Percentiles rank a stretch among this genome's conserved stretches.
These are phyloP conservation scores for Noctuana brunneofusca DNA, from an alignment of 2,888 invertebrate genomes.

Conservation along the genomic window DNA sequence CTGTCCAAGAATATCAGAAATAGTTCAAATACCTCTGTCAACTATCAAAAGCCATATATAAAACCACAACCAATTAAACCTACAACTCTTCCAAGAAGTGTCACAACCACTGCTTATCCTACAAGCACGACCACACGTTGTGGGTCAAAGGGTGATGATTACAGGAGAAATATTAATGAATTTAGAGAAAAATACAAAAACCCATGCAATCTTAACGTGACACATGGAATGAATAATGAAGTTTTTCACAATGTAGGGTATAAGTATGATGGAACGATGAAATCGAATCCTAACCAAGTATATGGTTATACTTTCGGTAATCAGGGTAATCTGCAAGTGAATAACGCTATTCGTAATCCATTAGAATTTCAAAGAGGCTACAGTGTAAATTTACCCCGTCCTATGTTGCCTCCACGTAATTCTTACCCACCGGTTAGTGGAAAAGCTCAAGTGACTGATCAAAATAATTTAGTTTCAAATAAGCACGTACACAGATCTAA, in stretches of 20 bases:
- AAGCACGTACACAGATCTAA: constrained; percentile 84
- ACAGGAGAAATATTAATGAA: constrained; percentile 84
- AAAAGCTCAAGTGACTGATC: constrained; percentile 80
- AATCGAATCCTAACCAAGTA: constrained; percentile 74
- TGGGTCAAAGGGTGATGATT: constrained; percentile 76
- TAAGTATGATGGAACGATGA: constrained; percentile 70
- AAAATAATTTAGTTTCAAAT: constrained; percentile 75
- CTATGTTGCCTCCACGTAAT: constrained; percentile 84
- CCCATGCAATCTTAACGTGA: constrained; percentile 67
- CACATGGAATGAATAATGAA: constrained; percentile 69
- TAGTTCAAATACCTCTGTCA: constrained; percentile 71
- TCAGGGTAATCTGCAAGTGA: constrained; percentile 79
- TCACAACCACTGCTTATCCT: constrained; percentile 74
- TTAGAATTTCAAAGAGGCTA: constrained; percentile 82
- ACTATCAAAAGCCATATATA: constrained; percentile 73
- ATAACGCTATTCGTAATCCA: constrained; percentile 80
- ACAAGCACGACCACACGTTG: constrained; percentile 72
- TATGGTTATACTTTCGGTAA: constrained; percentile 81
- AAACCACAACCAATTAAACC: constrained; percentile 73
- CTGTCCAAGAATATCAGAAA: constrained; percentile 65
- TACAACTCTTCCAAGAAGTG: constrained; percentile 76
- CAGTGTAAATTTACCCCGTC: constrained; percentile 82
- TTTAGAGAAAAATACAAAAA: constrained; percentile 85
- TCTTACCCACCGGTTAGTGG: constrained; percentile 84
- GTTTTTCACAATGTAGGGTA: constrained; percentile 74